Evolutionary conservation across 1,140 invertebrate genomes (phyloP), one percentile per base, ranked within the genome.

Genomic region (Brevipalpus yothersi): DNA sequence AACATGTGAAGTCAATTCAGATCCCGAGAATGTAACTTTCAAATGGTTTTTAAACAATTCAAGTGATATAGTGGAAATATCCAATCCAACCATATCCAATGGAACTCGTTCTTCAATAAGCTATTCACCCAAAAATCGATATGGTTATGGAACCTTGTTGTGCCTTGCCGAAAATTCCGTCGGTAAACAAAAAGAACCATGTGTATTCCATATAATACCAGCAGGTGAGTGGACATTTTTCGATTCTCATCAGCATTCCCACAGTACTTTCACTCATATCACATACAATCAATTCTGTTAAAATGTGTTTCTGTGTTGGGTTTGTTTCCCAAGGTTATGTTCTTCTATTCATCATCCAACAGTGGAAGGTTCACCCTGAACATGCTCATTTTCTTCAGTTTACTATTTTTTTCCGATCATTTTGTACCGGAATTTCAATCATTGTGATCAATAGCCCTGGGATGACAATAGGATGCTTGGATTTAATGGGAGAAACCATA

Each of bases 1-100:
- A 60, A 78, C 80, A 63, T 91, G 86, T 69, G 79, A 84, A 65
- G 84, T 90, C 59, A 84, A 86, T 65, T 81, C 84, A 60, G 85
- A 88, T 67, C 86, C 86, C 11, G 58, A 45, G 5, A 62, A 61
- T 41, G 63, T 68, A 4, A 60, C 63, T 4, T 68, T 68, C 58
- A 63, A 61, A 41, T 69, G 68, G 68, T 63, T 62, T 55, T 62
- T 69, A 40, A 69, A 68, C 59, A 67, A 66, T 53, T 63, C 86
- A 2, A 84, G 59, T 19, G 63, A 17, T 60, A 66, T 31, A 57
- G 66, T 84, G 0, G 86, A 89, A 85, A 64, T 83, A 87, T 17
- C 19, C 58, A 17, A 40, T 23, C 64, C 64, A 47, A 63, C 63
- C 2, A 43, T 60, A 0, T 21, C 56, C 13, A 57, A 57, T 57